Percentiles rank a stretch among this genome's conserved stretches.
phyloP scores from a whole-genome alignment of 2,113 vertebrate species.

The Sialia sialis region DNA sequence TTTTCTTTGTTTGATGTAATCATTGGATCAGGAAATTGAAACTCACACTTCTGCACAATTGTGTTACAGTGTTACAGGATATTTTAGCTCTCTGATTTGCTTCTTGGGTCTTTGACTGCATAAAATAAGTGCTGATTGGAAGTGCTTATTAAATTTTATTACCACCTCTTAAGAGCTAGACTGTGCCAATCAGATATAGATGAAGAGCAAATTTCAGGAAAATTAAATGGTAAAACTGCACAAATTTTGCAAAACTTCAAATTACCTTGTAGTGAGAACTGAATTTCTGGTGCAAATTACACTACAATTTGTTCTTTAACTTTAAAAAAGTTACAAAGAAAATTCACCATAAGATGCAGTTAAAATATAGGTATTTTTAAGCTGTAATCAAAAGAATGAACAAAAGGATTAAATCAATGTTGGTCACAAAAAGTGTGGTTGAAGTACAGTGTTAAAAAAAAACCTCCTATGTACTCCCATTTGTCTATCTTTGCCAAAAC shows the following conservation, averaged over 20 bases:
- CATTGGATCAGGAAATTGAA: constrained; percentile 3
- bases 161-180: neutral
- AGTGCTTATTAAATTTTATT: neutral
- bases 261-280: neutral
- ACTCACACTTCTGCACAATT: neutral
- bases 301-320: neutral
- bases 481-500: neutral
- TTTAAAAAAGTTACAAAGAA: neutral
- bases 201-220: neutral
- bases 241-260: neutral
- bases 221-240: neutral
- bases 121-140: neutral
- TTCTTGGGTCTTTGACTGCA: neutral
- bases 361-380: neutral
- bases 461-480: neutral
- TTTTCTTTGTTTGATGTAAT: constrained; percentile 10
- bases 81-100: neutral
- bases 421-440: neutral
- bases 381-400: neutral
- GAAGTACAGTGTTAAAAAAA: neutral
- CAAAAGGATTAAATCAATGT: neutral
- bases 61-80: neutral
- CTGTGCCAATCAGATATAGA: neutral
- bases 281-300: neutral
- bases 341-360: neutral